Conservation (phyloP, 2,113 vertebrate genomes). For the Anolis carolinensis region DNA sequence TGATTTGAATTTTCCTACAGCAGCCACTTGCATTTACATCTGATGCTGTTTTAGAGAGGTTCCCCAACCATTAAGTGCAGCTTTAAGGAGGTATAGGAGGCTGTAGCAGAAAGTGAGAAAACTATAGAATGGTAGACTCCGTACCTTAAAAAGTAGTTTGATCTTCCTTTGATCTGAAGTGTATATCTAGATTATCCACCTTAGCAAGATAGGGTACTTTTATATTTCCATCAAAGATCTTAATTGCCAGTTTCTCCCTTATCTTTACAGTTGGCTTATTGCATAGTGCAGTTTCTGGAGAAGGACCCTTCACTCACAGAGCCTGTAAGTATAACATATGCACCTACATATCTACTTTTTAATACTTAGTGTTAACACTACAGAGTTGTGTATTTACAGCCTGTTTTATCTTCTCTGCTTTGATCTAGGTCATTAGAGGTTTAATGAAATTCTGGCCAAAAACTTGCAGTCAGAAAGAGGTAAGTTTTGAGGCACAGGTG, state of each 20-base stretch:
- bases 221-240: conserved; percentile 22
- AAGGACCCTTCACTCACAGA: conserved; percentile 99
- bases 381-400: neutral
- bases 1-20: neutral
- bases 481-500: conserved; percentile 57
- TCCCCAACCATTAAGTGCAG: too few relatives aligned
- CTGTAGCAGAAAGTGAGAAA: neutral
- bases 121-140: neutral
- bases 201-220: conserved; percentile 1
- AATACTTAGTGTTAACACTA: neutral
- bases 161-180: neutral
- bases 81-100: neutral
- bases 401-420: conserved; percentile 35
- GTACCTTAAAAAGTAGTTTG: too few relatives aligned
- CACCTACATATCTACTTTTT: conserved; percentile 3
- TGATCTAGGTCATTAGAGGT: conserved; percentile 93
- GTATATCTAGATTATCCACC: neutral
- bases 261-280: conserved; percentile 92
- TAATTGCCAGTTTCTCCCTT: conserved; percentile 50
- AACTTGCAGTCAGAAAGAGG: conserved; percentile 99
- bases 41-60: neutral
- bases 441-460: conserved; percentile 99
- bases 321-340: conserved; percentile 82
- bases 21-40: neutral
- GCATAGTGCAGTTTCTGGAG: conserved; percentile 99